These are phyloP conservation scores for Platysteira castanea DNA, from an alignment of 2,113 vertebrate genomes.

Conservation along the genomic window DNA sequence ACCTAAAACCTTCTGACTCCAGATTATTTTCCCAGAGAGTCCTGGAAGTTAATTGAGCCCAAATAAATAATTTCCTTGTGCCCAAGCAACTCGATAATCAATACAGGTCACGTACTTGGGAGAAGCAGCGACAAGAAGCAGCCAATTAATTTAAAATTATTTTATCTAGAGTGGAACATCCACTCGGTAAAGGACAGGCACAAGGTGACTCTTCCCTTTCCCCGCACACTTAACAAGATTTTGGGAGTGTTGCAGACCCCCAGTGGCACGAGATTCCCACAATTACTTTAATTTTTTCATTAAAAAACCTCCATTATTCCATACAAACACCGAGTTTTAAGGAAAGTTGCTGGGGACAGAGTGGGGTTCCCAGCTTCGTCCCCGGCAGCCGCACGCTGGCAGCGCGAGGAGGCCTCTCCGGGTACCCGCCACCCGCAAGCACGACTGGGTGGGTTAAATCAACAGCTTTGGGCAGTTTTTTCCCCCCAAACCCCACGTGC, in stretches of 20 bases:
- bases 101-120: rapidly evolving
- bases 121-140: background rate
- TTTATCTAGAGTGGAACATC: background rate
- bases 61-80: background rate
- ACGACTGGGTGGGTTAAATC: rapidly evolving
- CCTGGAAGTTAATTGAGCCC: background rate
- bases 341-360: background rate
- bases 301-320: too few species aligned
- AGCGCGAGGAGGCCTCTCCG: background rate
- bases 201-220: background rate
- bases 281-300: background rate
- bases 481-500: rapidly evolving
- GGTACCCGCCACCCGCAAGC: background rate
- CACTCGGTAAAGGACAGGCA: background rate
- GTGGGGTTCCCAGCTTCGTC: background rate
- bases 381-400: background rate
- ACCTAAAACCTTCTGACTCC: background rate
- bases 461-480: background rate
- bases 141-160: background rate
- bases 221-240: rapidly evolving
- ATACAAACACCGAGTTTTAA: background rate
- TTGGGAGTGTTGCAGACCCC: background rate
- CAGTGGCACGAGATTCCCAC: background rate
- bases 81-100: background rate
- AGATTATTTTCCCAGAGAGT: background rate